Evolutionary conservation across 1,140 invertebrate genomes (phyloP), one percentile per base, ranked within the genome.

Genomic region (Maniola jurtina): DNA sequence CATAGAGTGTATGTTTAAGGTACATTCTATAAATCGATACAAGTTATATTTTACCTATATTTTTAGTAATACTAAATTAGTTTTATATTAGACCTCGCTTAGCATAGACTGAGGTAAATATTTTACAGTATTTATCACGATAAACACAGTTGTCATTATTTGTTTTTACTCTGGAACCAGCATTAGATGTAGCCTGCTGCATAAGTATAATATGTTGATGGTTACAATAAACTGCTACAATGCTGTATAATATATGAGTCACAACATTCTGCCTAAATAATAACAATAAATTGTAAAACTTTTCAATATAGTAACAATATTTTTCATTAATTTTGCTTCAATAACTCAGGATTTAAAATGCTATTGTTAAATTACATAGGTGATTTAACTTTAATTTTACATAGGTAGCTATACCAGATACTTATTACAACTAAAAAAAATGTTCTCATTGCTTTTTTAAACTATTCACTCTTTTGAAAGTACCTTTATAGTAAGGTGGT

Each of bases 21-120:
- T 62, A 64, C 14, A 54, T 61, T 66, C 62, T 72, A 73, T 77
- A 78, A 79, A 81, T 76, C 74, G 75, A 74, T 77, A 75, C 61
- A 77, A 77, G 69, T 67, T 67, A 70, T 71, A 75, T 67, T 67
- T 73, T 72, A 73, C 72, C 65, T 62, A 73, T 13, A 68, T 61
- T 73, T 68, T 61, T 63, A 76, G 60, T 71, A 75, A 72, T 48
- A 66, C 71, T 67, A 68, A 47, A 59, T 45, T 65, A 50, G 47
- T 34, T 55, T 55, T 55, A 52, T 52, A 6, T 66, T 72, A 75
- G 62, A 75, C 70, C 66, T 68, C 72, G 70, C 71, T 75, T 67
- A 77, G 72, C 74, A 71, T 48, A 68, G 47, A 67, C 63, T 74
- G 72, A 74, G 69, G 72, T 74, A 71, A 66, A 69, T 63, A 59